These are phyloP conservation scores for Heloderma charlesbogerti DNA, from an alignment of 2,113 vertebrate genomes.

Conservation along the genomic window DNA sequence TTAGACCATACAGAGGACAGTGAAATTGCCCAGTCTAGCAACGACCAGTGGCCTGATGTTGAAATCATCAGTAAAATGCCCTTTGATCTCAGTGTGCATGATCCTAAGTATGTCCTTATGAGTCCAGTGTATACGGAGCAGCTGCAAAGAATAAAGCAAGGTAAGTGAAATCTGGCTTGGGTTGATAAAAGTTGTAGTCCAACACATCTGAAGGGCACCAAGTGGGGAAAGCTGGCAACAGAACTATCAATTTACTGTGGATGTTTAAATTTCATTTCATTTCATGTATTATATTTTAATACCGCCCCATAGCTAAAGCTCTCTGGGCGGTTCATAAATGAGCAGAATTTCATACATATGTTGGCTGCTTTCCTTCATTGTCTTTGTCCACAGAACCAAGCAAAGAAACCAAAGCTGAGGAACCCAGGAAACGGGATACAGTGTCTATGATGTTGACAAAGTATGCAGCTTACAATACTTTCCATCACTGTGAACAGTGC, in stretches of 20 bases:
- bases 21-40: conserved; percentile 71
- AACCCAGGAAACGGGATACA: conserved; percentile 82
- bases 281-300: no score
- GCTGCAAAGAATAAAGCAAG: conserved; percentile 82
- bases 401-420: conserved; percentile 78
- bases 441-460: conserved; percentile 93
- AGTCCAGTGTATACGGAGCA: conserved; percentile 89
- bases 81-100: conserved; percentile 90
- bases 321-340: not conserved
- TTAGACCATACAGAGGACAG: conserved; percentile 77
- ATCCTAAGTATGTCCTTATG: conserved; percentile 89
- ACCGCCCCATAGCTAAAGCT: not conserved
- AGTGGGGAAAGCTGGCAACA: not conserved
- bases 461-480: conserved; percentile 95
- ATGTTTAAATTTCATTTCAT: conserved; percentile 12
- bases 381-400: conserved; percentile 75
- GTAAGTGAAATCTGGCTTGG: conserved; percentile 70
- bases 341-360: not conserved
- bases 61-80: conserved; percentile 90
- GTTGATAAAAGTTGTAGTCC: no score
- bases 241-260: not conserved
- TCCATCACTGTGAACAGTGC: conserved; percentile 98
- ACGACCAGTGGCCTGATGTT: conserved; percentile 92
- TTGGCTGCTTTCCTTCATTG: not conserved
- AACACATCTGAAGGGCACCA: no score